Evolutionary conservation across 2,888 invertebrate species (phyloP).

Genomic region (Drosophila nigricruria): DNA sequence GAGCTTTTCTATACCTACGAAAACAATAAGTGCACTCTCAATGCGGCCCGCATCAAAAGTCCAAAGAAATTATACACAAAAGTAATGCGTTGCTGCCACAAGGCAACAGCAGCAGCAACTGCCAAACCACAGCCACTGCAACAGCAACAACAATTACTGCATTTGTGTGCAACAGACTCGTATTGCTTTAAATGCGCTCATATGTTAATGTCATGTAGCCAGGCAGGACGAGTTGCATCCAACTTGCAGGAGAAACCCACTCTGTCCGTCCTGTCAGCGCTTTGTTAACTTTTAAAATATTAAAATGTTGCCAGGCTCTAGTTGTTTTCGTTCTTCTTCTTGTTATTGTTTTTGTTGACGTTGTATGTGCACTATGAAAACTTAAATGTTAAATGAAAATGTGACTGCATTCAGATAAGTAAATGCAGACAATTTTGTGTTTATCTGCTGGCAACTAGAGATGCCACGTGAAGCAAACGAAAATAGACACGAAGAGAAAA

Average conservation of each 20-base stretch:
- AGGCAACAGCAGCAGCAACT: conserved; percentile 13
- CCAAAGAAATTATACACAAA: conserved; percentile 65
- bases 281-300: conserved; percentile 67
- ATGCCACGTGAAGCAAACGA: background rate
- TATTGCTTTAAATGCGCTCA: conserved; percentile 37
- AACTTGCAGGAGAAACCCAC: background rate
- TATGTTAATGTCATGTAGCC: conserved; percentile 53
- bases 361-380: conserved; percentile 36
- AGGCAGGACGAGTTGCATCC: conserved; percentile 15
- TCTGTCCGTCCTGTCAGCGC: conserved; percentile 20
- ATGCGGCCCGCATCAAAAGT: conserved; percentile 35
- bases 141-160: conserved; percentile 9
- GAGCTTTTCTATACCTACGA: conserved; percentile 14
- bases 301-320: conserved; percentile 51
- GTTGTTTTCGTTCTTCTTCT: conserved; percentile 14
- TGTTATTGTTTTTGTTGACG: conserved; percentile 17
- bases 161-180: conserved; percentile 6
- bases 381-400: conserved; percentile 42
- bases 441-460: conserved; percentile 14
- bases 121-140: conserved; percentile 15
- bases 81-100: conserved; percentile 54
- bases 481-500: background rate
- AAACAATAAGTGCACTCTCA: conserved; percentile 32
- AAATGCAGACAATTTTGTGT: conserved; percentile 29
- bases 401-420: conserved; percentile 17